Conservation (phyloP, 2,888 invertebrate species). For the Drosophila ustulata region DNA sequence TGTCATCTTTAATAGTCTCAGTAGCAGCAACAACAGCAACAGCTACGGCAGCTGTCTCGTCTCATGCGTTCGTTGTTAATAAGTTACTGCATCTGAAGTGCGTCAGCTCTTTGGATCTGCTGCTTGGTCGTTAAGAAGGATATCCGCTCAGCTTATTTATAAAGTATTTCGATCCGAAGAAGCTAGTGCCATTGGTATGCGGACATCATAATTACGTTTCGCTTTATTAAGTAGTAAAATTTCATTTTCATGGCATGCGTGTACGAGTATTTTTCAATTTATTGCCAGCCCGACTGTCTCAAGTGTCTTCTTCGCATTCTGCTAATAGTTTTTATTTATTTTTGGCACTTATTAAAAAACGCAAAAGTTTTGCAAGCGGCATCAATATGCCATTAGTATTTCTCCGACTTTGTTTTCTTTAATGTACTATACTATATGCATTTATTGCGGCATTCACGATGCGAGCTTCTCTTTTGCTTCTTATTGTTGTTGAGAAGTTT, state of each 20-base stretch:
- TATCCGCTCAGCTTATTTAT: slow-evolving; percentile 65
- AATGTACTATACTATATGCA: neutral
- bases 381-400: neutral
- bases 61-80: slow-evolving; percentile 33
- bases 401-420: neutral
- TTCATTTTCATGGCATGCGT: slow-evolving; percentile 34
- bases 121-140: slow-evolving; percentile 67
- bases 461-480: too few species aligned
- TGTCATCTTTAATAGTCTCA: slow-evolving; percentile 48
- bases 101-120: slow-evolving; percentile 28
- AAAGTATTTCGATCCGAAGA: slow-evolving; percentile 35
- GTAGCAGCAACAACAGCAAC: slow-evolving; percentile 10
- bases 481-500: slow-evolving; percentile 48
- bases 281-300: slow-evolving; percentile 51
- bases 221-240: slow-evolving; percentile 59
- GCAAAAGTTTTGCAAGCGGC: neutral
- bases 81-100: slow-evolving; percentile 41
- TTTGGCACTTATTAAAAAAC: neutral
- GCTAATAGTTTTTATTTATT: slow-evolving; percentile 1
- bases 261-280: slow-evolving; percentile 38
- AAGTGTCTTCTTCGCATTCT: slow-evolving; percentile 36
- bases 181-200: slow-evolving; percentile 50
- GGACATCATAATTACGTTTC: slow-evolving; percentile 66
- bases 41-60: slow-evolving; percentile 36
- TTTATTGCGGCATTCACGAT: too few species aligned